Evolutionary conservation across 2,888 invertebrate species (phyloP), one percentile per base, ranked within the genome.

Genomic region (Acleris literana): DNA sequence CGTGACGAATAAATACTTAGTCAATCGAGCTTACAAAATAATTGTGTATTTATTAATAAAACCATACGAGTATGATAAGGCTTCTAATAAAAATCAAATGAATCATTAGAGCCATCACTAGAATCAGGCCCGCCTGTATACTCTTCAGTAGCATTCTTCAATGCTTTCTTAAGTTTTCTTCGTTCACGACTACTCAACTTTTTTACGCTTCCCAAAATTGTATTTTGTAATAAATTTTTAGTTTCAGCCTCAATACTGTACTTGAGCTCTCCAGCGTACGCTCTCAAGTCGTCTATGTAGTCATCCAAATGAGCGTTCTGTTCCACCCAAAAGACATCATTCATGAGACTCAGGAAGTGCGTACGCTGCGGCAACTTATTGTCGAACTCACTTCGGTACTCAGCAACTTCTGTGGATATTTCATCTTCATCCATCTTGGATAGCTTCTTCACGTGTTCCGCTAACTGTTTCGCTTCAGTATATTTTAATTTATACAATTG

Each of bases 281-380:
- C 68, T 59, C 61, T 69, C 33, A 81, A 69, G 46, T 78, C 73
- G 52, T 75, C 62, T 39, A 87, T 68, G 57, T 88, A 90, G 66
- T 88, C 83, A 0, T 76, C 72, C 29, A 90, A 88, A 1, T 68
- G 20, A 16, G 75, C 52, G 9, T 74, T 75, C 65, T 90, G 78
- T 63, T 70, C 69, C 20, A 79, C 54, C 20, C 80, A 85, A 53
- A 85, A 86, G 11, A 79, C 68, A 2, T 75, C 69, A 57, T 86
- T 79, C 72, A 90, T 83, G 3, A 77, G 72, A n/a, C 77, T 52
- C 16, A 90, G 58, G 62, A 90, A 90, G 0, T 68, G 72, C 2
- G 44, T 70, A 62, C 74, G 71, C 5, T 64, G 52, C 0, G 76
- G 76, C 16, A 71, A 49, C 7, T 72, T 69, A 3, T 74, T 73